Evolutionary conservation across 2,113 vertebrate genomes (phyloP).

Genomic region (Collichthys lucidus): DNA sequence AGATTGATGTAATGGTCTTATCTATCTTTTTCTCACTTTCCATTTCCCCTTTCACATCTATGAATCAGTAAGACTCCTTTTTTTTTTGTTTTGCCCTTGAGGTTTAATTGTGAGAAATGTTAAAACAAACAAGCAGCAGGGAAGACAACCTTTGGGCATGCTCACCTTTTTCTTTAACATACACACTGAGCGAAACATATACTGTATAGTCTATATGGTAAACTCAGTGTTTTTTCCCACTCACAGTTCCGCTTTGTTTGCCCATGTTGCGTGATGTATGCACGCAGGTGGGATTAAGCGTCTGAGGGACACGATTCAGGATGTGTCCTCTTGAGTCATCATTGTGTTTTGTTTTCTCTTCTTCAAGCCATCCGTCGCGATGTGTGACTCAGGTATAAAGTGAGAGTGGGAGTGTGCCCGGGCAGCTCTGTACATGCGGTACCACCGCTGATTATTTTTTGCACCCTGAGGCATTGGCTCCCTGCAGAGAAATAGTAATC

Average conservation of each 20-base stretch:
- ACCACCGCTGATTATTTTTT: slow-evolving; percentile 47
- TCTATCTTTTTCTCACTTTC: slow-evolving; percentile 40
- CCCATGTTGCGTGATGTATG: slow-evolving; percentile 28
- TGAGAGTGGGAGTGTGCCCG: slow-evolving; percentile 37
- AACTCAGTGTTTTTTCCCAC: slow-evolving; percentile 43
- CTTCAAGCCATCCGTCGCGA: not conserved
- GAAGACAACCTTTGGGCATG: slow-evolving; percentile 34
- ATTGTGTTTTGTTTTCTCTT: slow-evolving; percentile 15
- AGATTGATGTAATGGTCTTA: slow-evolving; percentile 26
- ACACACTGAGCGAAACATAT: slow-evolving; percentile 18
- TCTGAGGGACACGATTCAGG: slow-evolving; percentile 37
- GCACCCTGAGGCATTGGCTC: slow-evolving; percentile 39
- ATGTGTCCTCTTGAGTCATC: slow-evolving; percentile 44
- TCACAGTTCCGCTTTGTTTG: slow-evolving; percentile 49
- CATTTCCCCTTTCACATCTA: not conserved
- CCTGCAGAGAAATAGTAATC: slow-evolving; percentile 60
- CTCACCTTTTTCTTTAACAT: slow-evolving; percentile 5
- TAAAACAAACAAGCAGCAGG: slow-evolving; percentile 38
- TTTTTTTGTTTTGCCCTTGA: slow-evolving; percentile 17
- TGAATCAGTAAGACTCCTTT: not conserved
- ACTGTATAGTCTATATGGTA: slow-evolving; percentile 16
- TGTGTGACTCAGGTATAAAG: slow-evolving; percentile 61
- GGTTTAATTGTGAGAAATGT: slow-evolving; percentile 57
- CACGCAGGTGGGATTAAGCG: slow-evolving; percentile 27
- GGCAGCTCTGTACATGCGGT: slow-evolving; percentile 26